Percentiles rank a stretch among this genome's conserved stretches.
Conservation (phyloP, 2,113 vertebrate genomes). For the Ictidomys tridecemlineatus region DNA sequence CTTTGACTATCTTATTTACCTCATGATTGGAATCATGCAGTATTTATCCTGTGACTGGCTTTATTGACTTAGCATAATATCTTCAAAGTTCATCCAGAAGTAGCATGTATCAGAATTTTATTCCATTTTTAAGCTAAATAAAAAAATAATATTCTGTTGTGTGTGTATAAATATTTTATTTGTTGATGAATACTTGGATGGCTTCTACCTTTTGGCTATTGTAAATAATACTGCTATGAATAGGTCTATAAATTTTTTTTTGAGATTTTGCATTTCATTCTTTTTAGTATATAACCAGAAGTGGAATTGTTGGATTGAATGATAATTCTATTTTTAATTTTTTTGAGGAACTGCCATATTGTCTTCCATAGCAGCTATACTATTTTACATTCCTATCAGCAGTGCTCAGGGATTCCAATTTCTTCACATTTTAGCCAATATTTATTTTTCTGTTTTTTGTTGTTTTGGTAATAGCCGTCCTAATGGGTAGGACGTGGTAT, state of each 20-base stretch:
- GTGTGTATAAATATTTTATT: background rate
- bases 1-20: background rate
- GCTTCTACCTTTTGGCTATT: background rate
- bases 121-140: background rate
- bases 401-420: too few species aligned
- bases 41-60: slow-evolving; percentile 40
- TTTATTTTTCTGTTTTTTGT: too few species aligned
- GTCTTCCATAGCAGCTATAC: background rate
- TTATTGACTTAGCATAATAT: slow-evolving; percentile 37
- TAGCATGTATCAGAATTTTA: slow-evolving; percentile 16
- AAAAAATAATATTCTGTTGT: background rate
- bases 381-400: too few species aligned
- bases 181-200: background rate
- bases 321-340: background rate
- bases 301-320: background rate
- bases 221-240: slow-evolving; percentile 25
- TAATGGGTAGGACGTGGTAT: too few species aligned
- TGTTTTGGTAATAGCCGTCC: too few species aligned
- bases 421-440: too few species aligned
- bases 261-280: background rate
- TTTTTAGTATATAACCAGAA: slow-evolving; percentile 24
- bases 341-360: slow-evolving; percentile 5
- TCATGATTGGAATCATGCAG: slow-evolving; percentile 45
- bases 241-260: background rate
- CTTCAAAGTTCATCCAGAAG: background rate